Base-by-base conservation (phyloP, 2,113 vertebrate species). In the Sapayoa aenigma region DNA sequence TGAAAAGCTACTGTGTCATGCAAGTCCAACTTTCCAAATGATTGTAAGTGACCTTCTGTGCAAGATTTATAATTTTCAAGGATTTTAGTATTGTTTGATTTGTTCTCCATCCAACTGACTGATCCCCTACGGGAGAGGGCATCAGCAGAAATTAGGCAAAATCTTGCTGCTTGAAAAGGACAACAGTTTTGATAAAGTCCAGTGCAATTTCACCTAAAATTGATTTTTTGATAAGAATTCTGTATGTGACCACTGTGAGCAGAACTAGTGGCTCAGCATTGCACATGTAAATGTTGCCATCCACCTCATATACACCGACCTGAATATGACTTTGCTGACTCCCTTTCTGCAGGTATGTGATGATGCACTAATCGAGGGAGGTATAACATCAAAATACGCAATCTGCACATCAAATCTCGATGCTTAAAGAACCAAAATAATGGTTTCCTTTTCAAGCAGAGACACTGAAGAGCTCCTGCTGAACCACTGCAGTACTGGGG, bases 31-130 rank as follows among this genome's bases (percentile, higher is more conserved):
- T 85, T 85, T 91, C 24, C 25, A 89, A 91, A 89, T 33, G 69
- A 87, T 80, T 73, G 5, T 52, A 92, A 90, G 69, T 74, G 60
- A 27, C 78, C 30, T 74, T 95, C 92, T 84, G 17, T 52, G 35
- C n/a, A 74, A 66, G 71, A 84, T 89, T 96, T 84, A 71, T 73
- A 24, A 62, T 78, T 95, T 66, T 90, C 49, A 85, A 81, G 89
- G 55, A 39, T 59, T 89, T 94, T 85, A 79, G 47, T 76, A 53
- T 31, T 27, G 6, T 87, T 37, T 88, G 41, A 85, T 83, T 85
- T 73, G 52, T 72, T 91, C 66, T 1, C 6, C 17, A 23, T 77
- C 24, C 76, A 41, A 44, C 41, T 47, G 88, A 87, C 42, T 53
- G 55, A 87, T 50, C 63, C 9, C 14, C 22, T 94, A 84, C n/a